phyloP scores from a whole-genome alignment of 2,113 vertebrate species.

The Bettongia penicillata region DNA sequence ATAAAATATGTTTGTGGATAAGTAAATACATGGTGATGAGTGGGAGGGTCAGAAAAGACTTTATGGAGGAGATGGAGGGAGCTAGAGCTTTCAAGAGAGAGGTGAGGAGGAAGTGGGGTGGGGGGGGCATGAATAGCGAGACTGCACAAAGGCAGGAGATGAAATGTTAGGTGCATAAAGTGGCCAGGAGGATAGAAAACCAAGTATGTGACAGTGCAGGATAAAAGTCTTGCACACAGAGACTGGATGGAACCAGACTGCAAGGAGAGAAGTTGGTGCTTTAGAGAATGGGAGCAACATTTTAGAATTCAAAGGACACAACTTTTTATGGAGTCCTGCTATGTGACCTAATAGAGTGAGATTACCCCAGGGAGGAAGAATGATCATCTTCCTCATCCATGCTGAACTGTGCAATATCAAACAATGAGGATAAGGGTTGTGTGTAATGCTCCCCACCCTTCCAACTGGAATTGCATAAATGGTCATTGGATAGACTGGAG shows the following conservation, averaged over 20 bases:
- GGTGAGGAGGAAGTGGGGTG: too few relatives aligned
- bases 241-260: background rate
- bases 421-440: conserved; percentile 62
- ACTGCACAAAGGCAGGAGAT: background rate
- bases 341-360: conserved; percentile 65
- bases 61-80: background rate
- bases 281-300: background rate
- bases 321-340: conserved; percentile 71
- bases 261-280: background rate
- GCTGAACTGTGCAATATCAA: conserved; percentile 57
- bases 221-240: background rate
- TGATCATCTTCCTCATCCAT: conserved; percentile 73
- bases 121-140: background rate
- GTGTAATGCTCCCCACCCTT: background rate
- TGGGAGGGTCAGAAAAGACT: background rate
- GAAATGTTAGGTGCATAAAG: background rate
- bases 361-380: conserved; percentile 67
- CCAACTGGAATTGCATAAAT: conserved; percentile 20
- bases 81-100: background rate
- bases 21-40: background rate
- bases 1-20: background rate
- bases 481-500: background rate
- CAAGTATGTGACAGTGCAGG: background rate
- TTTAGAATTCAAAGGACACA: conserved; percentile 76
- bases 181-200: background rate